phyloP scores from a whole-genome alignment of 2,888 invertebrate species.

The Phengaris alcon region DNA sequence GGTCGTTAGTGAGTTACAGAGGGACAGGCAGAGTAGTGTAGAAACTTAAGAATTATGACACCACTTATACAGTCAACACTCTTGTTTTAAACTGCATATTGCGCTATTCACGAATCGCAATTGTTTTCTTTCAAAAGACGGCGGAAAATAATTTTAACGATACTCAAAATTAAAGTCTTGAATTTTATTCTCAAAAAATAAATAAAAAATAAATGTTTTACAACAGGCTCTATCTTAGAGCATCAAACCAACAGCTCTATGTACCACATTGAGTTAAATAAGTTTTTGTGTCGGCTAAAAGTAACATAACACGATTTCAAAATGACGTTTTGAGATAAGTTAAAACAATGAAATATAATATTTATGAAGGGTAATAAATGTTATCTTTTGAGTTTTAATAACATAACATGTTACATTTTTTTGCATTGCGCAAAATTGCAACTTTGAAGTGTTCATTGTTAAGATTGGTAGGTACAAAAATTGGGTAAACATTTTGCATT shows the following conservation, averaged over 20 bases:
- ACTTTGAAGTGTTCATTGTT: background rate
- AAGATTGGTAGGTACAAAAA: background rate
- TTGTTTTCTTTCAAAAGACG: too few species aligned
- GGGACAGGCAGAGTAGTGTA: conserved; percentile 40
- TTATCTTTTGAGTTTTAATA: conserved; percentile 3
- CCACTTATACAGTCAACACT: background rate
- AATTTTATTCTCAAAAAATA: too few species aligned
- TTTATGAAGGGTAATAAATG: background rate
- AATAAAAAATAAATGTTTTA: too few species aligned
- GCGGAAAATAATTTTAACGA: too few species aligned
- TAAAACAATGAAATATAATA: background rate
- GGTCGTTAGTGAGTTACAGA: conserved; percentile 48
- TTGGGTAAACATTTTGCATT: background rate
- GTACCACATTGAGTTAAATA: background rate
- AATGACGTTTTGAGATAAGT: conserved; percentile 6
- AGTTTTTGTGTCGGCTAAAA: background rate
- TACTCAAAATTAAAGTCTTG: too few species aligned
- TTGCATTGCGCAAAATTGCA: conserved; percentile 7
- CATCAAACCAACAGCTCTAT: too few species aligned
- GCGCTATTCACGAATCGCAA: too few species aligned
- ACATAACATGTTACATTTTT: background rate
- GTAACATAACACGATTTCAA: conserved; percentile 1
- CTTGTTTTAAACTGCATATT: too few species aligned
- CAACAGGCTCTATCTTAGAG: too few species aligned
- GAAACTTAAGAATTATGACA: conserved; percentile 20